Percentiles rank a stretch among this genome's conserved stretches.
These are phyloP conservation scores for Nephrocerus scutellatus DNA, from an alignment of 2,888 invertebrate species.

Conservation along the genomic window DNA sequence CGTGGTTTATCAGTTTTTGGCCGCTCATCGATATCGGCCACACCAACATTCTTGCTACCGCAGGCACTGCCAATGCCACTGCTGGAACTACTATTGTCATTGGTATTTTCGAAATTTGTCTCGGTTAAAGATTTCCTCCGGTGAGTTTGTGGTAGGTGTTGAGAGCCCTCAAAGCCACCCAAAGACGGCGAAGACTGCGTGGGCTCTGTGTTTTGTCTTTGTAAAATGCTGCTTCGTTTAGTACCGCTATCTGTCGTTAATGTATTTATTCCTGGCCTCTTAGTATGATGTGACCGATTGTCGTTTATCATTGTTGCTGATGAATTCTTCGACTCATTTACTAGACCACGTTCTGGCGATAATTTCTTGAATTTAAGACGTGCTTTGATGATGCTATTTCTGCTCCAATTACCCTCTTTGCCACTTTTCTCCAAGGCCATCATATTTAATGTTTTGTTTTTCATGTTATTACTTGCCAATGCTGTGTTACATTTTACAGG, in stretches of 20 bases:
- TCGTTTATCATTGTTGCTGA: slow-evolving; percentile 17
- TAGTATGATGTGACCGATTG: slow-evolving; percentile 10
- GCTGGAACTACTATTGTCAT: slow-evolving; percentile 38
- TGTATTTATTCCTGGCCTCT: slow-evolving; percentile 8
- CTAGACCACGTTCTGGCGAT: slow-evolving; percentile 17
- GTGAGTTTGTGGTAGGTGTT: slow-evolving; percentile 27
- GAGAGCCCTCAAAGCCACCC: slow-evolving; percentile 23
- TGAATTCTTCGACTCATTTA: slow-evolving; percentile 20
- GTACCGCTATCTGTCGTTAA: slow-evolving; percentile 14
- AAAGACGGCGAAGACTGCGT: too few relatives aligned
- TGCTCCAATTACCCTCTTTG: slow-evolving; percentile 17
- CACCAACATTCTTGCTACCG: slow-evolving; percentile 16
- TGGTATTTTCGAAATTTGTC: slow-evolving; percentile 24
- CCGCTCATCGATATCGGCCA: slow-evolving; percentile 32
- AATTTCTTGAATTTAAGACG: slow-evolving; percentile 36
- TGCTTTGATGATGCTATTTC: slow-evolving; percentile 20
- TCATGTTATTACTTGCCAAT: slow-evolving; percentile 20
- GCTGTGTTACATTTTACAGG: slow-evolving; percentile 32
- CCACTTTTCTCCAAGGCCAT: slow-evolving; percentile 18
- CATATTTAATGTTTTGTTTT: slow-evolving; percentile 9
- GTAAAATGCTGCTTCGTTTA: slow-evolving; percentile 33
- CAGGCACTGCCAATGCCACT: slow-evolving; percentile 42
- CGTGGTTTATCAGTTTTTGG: slow-evolving; percentile 54
- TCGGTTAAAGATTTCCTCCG: slow-evolving; percentile 39
- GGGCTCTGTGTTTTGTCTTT: slow-evolving; percentile 27